phyloP scores from a whole-genome alignment of 2,113 vertebrate species.

The Nycticebus coucang region DNA sequence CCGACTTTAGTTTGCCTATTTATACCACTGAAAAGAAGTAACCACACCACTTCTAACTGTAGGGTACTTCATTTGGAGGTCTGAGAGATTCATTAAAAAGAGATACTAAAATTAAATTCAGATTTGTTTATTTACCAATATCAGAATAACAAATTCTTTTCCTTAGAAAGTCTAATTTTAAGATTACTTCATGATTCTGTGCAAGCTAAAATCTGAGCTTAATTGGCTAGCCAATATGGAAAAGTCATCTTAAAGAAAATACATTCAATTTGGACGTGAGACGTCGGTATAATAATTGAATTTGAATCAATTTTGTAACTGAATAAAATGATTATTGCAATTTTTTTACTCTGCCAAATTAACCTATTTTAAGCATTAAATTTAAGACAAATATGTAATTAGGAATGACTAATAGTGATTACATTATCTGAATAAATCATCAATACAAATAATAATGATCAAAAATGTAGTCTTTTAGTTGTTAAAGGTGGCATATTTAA shows the following conservation, averaged over 20 bases:
- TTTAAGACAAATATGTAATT: neutral
- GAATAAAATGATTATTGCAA: neutral
- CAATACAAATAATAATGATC: neutral
- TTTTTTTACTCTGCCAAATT: neutral
- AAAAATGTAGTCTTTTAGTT: neutral
- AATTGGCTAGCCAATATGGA: neutral
- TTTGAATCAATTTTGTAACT: neutral
- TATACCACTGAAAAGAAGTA: neutral
- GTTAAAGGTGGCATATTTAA: neutral
- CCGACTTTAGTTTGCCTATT: neutral
- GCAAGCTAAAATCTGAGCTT: neutral
- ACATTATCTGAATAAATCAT: neutral
- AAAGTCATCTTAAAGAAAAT: neutral
- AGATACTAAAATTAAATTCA: neutral
- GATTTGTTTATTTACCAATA: neutral
- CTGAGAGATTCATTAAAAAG: neutral
- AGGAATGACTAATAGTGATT: neutral
- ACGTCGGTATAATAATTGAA: neutral
- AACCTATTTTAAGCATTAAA: neutral
- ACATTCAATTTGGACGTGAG: neutral
- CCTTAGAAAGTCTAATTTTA: neutral
- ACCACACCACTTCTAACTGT: neutral
- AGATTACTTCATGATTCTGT: neutral
- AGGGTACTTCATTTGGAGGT: neutral
- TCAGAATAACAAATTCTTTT: neutral